Evolutionary conservation across 1,140 invertebrate genomes (phyloP), one percentile per base, ranked within the genome.

Genomic region (Pseudomyrmex gracilis): DNA sequence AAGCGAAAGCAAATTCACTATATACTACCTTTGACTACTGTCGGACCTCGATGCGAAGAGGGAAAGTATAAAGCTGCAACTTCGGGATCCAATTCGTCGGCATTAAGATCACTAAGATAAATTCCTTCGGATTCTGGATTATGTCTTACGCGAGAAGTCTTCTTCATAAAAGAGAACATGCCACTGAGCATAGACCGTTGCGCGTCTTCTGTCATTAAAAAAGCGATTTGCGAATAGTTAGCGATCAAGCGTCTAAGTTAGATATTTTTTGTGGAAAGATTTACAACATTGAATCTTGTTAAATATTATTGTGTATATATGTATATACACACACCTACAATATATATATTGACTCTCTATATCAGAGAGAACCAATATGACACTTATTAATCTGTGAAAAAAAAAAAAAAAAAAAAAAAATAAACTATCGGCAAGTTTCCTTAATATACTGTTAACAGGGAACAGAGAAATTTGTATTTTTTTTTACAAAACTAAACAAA

Each of bases 151-250:
- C 94, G 93, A 86, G 96, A 96, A 5, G 96, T 97, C 88, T 96
- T 96, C 93, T 97, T 97, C 97, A 99, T 99, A 92, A 99, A 99
- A 68, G 97, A 97, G 92, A 99, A 97, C 97, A 99, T 97, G 85
- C 97, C 97, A 90, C 97, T 97, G 63, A 98, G 95, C 95, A 98
- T 97, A 15, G 97, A 98, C 22, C 96, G 95, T 87, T 97, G 96
- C 85, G 95, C 96, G 70, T 95, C 95, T 73, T 93, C 94, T 90
- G 92, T 85, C 82, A 88, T 91, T 82, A 63, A 90, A 91, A 90
- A 86, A 93, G 90, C 89, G 85, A 73, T 91, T 91, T 74, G 90
- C 84, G 64, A 78, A 73, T 47, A 70, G 88, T 91, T 91, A 92
- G 89, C 88, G 73, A 87, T 89, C 89, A 84, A 85, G 84, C 70